Percentiles rank a stretch among this genome's conserved stretches.
These are phyloP conservation scores for Forbesichthys agassizii DNA, from an alignment of 2,113 vertebrate genomes.

Conservation along the genomic window DNA sequence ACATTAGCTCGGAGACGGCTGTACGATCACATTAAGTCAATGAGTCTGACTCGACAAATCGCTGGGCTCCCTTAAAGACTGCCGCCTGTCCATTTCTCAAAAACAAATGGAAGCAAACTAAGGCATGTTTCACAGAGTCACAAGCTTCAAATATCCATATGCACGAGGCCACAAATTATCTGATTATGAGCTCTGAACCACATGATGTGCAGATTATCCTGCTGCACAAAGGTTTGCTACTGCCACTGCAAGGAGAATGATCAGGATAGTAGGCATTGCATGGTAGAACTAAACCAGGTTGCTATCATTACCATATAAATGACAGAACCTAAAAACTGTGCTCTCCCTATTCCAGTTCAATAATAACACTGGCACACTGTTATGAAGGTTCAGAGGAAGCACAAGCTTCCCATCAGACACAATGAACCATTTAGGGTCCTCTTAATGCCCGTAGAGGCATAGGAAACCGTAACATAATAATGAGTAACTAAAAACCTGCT, in stretches of 20 bases:
- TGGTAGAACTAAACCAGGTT: not conserved
- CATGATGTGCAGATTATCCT: slow-evolving; percentile 19
- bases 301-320: slow-evolving; percentile 17
- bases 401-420: not conserved
- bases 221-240: slow-evolving; percentile 1
- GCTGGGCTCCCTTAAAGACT: slow-evolving; percentile 15
- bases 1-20: slow-evolving; percentile 29
- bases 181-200: slow-evolving; percentile 41
- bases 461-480: not conserved
- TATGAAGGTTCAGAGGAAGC: not conserved
- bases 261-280: slow-evolving; percentile 33
- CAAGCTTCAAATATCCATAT: slow-evolving; percentile 29
- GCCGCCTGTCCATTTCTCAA: slow-evolving; percentile 25
- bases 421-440: too few species aligned
- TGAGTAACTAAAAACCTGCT: not conserved
- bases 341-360: not conserved
- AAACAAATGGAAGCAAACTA: slow-evolving; percentile 36
- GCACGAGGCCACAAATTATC: slow-evolving; percentile 42
- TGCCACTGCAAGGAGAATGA: slow-evolving; percentile 28
- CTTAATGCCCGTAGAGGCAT: not conserved
- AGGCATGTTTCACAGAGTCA: slow-evolving; percentile 34
- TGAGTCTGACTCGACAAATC: slow-evolving; percentile 44
- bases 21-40: slow-evolving; percentile 39
- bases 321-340: slow-evolving; percentile 12
- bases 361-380: not conserved